A percentile compares a stretch with the other conserved stretches of the same genome.
Evolutionary conservation across 1,140 invertebrate genomes (phyloP).

Genomic region (Plodia interpunctella): DNA sequence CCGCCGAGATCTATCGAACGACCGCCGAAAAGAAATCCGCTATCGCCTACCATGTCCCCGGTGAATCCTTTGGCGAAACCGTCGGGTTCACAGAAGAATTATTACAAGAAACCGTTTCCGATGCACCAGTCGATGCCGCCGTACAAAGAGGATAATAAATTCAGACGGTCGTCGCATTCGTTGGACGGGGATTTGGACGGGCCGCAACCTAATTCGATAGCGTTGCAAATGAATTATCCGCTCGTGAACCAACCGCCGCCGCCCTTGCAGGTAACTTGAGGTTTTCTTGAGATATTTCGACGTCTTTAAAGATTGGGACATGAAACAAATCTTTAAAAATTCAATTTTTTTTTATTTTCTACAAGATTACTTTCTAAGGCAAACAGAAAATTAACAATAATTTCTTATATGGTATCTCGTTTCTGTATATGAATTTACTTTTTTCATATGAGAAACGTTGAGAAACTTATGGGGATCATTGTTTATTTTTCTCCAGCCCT

Average conservation of each 20-base stretch:
- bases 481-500: too few relatives aligned
- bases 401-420: too few relatives aligned
- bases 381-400: too few relatives aligned
- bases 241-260: constrained; percentile 61
- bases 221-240: constrained; percentile 77
- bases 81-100: constrained; percentile 27
- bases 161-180: constrained; percentile 49
- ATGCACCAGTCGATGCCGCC: constrained; percentile 50
- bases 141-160: constrained; percentile 36
- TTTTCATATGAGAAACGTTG: too few relatives aligned
- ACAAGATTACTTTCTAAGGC: too few relatives aligned
- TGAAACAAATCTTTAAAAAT: constrained; percentile 2
- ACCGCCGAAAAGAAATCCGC: constrained; percentile 25
- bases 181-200: constrained; percentile 55
- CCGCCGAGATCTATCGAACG: constrained; percentile 64
- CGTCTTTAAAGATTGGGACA: neutral
- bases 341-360: too few relatives aligned
- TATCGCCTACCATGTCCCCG: constrained; percentile 26
- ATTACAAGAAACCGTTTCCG: constrained; percentile 32
- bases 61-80: constrained; percentile 40
- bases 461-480: too few relatives aligned
- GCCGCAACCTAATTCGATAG: constrained; percentile 70
- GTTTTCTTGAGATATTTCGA: constrained; percentile 5
- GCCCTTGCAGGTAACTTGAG: constrained; percentile 50
- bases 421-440: too few relatives aligned